Percentiles rank a stretch among this genome's conserved stretches.
Conservation (phyloP, 2,113 vertebrate genomes). For the Cervus canadensis region DNA sequence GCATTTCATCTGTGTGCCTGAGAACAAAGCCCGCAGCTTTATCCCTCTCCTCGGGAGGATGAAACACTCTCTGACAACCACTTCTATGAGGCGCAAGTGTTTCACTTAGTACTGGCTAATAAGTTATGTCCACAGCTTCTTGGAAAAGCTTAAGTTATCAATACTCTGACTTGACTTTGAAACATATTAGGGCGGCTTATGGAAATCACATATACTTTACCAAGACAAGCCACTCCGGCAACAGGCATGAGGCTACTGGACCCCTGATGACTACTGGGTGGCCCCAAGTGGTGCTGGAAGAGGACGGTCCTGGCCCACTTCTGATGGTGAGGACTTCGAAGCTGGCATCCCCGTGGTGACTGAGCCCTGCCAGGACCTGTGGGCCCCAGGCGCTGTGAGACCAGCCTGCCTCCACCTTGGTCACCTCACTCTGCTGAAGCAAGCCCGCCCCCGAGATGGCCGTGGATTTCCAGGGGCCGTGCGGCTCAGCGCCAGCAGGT, state of each 20-base stretch:
- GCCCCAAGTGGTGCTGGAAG: background rate
- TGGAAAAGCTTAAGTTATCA: background rate
- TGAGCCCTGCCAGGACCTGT: background rate
- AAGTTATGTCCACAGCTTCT: background rate
- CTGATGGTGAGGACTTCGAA: background rate
- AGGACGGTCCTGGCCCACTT: background rate
- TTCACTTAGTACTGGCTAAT: background rate
- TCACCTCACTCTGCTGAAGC: background rate
- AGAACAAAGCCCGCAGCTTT: background rate
- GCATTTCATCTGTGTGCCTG: background rate
- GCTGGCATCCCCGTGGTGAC: background rate
- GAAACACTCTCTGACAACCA: rapidly evolving
- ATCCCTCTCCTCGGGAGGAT: background rate
- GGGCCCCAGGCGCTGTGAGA: background rate
- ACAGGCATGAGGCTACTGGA: background rate
- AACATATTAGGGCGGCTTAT: background rate
- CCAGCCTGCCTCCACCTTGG: background rate
- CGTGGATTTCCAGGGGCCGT: background rate
- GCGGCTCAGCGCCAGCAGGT: background rate
- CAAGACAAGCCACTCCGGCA: background rate
- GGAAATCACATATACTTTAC: background rate
- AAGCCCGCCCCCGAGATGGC: background rate
- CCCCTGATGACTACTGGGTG: background rate
- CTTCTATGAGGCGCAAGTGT: background rate
- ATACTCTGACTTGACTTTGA: background rate